A percentile compares a stretch with the other conserved stretches of the same genome.
These are phyloP conservation scores for Channallabes apus DNA, from an alignment of 2,797 vertebrate species.

Conservation along the genomic window DNA sequence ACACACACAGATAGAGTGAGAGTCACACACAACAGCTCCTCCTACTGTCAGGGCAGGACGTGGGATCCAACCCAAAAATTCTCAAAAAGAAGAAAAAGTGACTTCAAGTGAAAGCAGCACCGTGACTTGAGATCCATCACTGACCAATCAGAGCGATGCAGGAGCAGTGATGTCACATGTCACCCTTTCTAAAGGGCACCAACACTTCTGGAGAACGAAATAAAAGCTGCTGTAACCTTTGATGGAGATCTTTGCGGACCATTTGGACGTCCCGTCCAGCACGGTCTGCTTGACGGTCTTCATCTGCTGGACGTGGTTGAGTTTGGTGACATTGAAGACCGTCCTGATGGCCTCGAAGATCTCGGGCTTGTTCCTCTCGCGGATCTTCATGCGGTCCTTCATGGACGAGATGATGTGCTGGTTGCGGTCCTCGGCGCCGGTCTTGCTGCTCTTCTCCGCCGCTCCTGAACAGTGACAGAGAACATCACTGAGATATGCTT, in stretches of 20 bases:
- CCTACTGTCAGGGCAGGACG: too few relatives aligned
- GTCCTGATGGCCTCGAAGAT: conserved; percentile 92
- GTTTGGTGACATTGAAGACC: conserved; percentile 82
- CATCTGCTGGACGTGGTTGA: conserved; percentile 88
- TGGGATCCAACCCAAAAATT: too few relatives aligned
- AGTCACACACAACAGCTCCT: not conserved
- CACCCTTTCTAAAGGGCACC: not conserved
- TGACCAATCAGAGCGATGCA: not conserved
- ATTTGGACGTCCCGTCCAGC: conserved; percentile 94
- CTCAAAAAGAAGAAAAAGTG: too few relatives aligned
- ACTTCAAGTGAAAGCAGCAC: not conserved
- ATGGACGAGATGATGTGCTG: conserved; percentile 97
- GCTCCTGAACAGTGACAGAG: conserved; percentile 76
- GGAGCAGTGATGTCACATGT: not conserved
- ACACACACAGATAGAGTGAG: not conserved
- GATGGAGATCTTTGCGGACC: conserved; percentile 95
- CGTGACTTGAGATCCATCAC: not conserved
- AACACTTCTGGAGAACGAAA: not conserved
- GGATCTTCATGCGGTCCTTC: conserved; percentile 98
- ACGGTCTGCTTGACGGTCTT: conserved; percentile 93
- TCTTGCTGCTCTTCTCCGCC: conserved; percentile 94
- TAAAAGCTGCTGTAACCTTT: conserved; percentile 66
- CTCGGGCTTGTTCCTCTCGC: conserved; percentile 95
- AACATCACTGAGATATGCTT: not conserved
- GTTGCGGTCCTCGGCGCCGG: conserved; percentile 90